Evolutionary conservation across 2,888 invertebrate genomes (phyloP).

Genomic region (Phaedon cochleariae): DNA sequence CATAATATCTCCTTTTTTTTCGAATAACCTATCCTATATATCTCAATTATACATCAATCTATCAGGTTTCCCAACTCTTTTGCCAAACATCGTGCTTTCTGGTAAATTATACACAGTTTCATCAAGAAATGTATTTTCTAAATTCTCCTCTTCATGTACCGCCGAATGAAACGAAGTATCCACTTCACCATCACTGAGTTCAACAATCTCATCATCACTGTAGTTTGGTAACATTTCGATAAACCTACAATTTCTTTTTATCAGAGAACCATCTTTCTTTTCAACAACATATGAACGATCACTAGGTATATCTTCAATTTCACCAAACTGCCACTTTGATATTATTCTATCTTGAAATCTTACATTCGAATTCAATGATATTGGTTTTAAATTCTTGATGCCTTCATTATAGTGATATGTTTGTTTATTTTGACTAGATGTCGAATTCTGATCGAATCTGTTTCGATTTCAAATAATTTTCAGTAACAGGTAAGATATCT

Average conservation of each 20-base stretch:
- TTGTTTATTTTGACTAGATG: conserved; percentile 10
- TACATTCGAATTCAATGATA: conserved; percentile 9
- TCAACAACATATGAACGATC: background rate
- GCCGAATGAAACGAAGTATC: background rate
- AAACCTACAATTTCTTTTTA: conserved; percentile 10
- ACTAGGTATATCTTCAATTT: conserved; percentile 5
- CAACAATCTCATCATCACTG: background rate
- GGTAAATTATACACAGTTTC: background rate
- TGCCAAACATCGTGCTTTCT: background rate
- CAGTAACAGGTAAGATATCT: background rate
- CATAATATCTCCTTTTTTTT: too few species aligned
- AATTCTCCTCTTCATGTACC: too few species aligned
- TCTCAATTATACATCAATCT: background rate
- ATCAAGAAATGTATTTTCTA: too few species aligned
- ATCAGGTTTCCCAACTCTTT: background rate
- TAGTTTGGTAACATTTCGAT: conserved; percentile 10
- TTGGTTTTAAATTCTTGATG: conserved; percentile 1
- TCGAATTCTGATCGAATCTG: conserved; percentile 5
- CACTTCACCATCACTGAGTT: background rate
- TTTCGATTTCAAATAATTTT: conserved; percentile 1
- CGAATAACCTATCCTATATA: too few species aligned
- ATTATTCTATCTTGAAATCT: conserved; percentile 5
- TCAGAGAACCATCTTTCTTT: background rate
- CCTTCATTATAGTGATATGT: conserved; percentile 5
- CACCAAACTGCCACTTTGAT: conserved; percentile 15